A percentile compares a stretch with the other conserved stretches of the same genome.
Evolutionary conservation across 2,888 invertebrate genomes (phyloP).

Genomic region (Archips crataeganus): DNA sequence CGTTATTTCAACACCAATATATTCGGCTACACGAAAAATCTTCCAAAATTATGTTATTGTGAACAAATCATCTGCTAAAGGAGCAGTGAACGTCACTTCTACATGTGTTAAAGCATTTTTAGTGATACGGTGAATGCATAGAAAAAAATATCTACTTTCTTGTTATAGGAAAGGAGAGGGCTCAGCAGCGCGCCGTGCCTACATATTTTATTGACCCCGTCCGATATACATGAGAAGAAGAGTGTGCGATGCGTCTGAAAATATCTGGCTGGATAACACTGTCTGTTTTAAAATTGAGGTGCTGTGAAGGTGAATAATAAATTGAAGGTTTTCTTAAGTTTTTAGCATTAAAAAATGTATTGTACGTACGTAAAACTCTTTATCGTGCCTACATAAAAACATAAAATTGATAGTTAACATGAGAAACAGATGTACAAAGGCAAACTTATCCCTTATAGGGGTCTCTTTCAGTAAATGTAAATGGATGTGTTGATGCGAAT

Average conservation of each 20-base stretch:
- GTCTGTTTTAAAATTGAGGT: neutral
- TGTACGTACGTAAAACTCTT: too few species aligned
- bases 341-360: too few species aligned
- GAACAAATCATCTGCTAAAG: constrained; percentile 26
- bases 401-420: too few species aligned
- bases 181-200: constrained; percentile 71
- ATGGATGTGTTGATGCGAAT: too few species aligned
- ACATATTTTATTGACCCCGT: constrained; percentile 83
- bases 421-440: too few species aligned
- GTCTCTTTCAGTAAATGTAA: too few species aligned
- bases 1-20: neutral
- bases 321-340: too few species aligned
- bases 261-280: constrained; percentile 46
- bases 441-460: too few species aligned
- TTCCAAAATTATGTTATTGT: constrained; percentile 15
- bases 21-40: neutral
- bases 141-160: constrained; percentile 77
- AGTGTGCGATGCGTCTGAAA: constrained; percentile 56
- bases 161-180: constrained; percentile 80
- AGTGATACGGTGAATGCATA: constrained; percentile 77
- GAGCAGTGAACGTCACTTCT: constrained; percentile 34
- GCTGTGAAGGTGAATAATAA: neutral
- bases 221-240: constrained; percentile 51
- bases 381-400: too few species aligned
- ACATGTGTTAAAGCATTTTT: constrained; percentile 60